Evolutionary conservation across 2,797 vertebrate genomes (phyloP).

Genomic region (Artibeus jamaicensis): DNA sequence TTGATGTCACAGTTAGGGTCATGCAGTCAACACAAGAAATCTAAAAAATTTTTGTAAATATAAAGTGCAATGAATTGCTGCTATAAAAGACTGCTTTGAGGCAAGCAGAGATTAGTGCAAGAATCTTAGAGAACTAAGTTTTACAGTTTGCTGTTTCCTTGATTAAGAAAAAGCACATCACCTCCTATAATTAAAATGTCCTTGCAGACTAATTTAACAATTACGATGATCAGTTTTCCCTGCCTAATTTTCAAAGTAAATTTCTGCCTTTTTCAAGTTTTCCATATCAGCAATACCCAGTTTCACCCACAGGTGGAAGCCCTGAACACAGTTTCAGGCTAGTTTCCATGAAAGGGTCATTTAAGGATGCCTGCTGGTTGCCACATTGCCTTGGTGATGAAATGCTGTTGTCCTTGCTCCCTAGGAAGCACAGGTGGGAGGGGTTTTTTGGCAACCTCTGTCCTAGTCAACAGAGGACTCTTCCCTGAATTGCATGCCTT

Average conservation of each 20-base stretch:
- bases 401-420: not conserved
- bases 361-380: constrained; percentile 2
- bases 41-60: not conserved
- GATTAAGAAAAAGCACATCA: not conserved
- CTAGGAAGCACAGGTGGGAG: constrained; percentile 25
- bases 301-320: constrained; percentile 34
- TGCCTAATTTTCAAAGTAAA: constrained; percentile 3
- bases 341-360: constrained; percentile 8
- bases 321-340: not conserved
- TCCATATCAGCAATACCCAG: not conserved
- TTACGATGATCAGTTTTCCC: not conserved
- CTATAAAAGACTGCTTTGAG: not conserved
- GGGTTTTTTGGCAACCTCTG: not conserved
- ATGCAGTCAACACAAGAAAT: not conserved
- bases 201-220: not conserved
- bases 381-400: not conserved
- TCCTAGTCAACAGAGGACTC: not conserved
- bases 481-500: not conserved
- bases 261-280: not conserved
- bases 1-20: not conserved
- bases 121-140: not conserved
- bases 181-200: not conserved
- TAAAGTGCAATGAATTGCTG: not conserved
- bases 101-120: not conserved
- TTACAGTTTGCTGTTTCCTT: not conserved